phyloP scores from a whole-genome alignment of 2,888 invertebrate genomes.

The Halictus quadricinctus region DNA sequence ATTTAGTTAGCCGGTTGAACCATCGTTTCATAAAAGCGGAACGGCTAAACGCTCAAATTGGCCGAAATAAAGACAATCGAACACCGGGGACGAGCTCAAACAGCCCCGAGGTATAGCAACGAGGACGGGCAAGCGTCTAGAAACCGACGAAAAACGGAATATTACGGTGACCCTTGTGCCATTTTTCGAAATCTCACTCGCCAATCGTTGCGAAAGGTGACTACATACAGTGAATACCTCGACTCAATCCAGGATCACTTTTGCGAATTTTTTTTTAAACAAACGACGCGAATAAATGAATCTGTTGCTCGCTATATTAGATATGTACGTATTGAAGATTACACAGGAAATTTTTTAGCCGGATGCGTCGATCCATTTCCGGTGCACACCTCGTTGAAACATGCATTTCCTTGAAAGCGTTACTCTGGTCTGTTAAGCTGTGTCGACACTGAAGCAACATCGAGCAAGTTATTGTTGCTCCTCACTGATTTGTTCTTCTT shows the following conservation, averaged over 20 bases:
- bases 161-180: not conserved
- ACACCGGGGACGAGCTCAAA: not conserved
- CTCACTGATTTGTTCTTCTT: no score
- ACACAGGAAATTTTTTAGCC: no score
- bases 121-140: not conserved
- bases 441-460: no score
- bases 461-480: not conserved
- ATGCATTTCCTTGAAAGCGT: no score
- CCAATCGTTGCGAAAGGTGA: not conserved
- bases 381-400: no score
- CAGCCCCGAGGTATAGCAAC: not conserved
- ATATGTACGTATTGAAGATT: not conserved
- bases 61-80: not conserved
- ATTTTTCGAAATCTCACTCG: not conserved
- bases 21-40: not conserved
- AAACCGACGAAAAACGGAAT: not conserved
- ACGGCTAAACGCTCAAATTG: slow-evolving; percentile 38
- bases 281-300: not conserved
- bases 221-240: not conserved
- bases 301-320: not conserved
- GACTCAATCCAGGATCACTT: not conserved
- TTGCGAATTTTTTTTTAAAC: not conserved
- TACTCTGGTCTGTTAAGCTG: no score
- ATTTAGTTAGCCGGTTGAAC: not conserved
- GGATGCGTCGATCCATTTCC: no score